Percentiles rank a stretch among this genome's conserved stretches.
phyloP scores from a whole-genome alignment of 2,888 invertebrate genomes.

The Ectemnius lituratus region DNA sequence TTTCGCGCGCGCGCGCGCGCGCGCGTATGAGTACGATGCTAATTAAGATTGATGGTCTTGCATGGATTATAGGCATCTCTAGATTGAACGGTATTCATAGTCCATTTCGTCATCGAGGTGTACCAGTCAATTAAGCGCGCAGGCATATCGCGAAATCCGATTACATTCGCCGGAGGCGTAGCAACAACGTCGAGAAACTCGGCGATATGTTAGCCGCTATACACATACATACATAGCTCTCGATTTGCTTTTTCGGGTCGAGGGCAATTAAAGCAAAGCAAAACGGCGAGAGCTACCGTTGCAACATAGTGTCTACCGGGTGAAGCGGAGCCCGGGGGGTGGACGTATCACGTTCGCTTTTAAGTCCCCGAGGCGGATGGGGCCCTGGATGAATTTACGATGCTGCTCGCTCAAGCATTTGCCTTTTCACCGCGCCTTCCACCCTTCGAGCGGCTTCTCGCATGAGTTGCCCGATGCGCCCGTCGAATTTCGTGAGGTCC shows the following conservation, averaged over 20 bases:
- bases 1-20: too few species aligned
- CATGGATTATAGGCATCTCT: too few species aligned
- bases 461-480: conserved; percentile 26
- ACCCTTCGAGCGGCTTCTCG: conserved; percentile 28
- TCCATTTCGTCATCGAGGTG: too few species aligned
- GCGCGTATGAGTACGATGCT: too few species aligned
- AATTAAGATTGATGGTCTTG: too few species aligned
- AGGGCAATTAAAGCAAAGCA: conserved; percentile 34
- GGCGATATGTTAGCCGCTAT: too few species aligned
- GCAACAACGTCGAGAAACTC: too few species aligned
- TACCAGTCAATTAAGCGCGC: too few species aligned
- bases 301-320: neutral
- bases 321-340: conserved; percentile 22
- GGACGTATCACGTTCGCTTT: conserved; percentile 36
- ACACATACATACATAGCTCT: neutral
- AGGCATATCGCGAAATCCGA: conserved; percentile 12
- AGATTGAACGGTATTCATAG: too few species aligned
- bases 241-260: conserved; percentile 14
- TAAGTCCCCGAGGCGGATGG: conserved; percentile 39
- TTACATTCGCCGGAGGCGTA: conserved; percentile 12
- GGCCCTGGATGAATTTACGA: conserved; percentile 68
- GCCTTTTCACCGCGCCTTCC: conserved; percentile 50
- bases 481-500: conserved; percentile 43
- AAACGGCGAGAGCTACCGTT: conserved; percentile 12
- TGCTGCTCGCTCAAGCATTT: conserved; percentile 44